phyloP scores from a whole-genome alignment of 2,888 invertebrate species.

The Portevinia maculata region DNA sequence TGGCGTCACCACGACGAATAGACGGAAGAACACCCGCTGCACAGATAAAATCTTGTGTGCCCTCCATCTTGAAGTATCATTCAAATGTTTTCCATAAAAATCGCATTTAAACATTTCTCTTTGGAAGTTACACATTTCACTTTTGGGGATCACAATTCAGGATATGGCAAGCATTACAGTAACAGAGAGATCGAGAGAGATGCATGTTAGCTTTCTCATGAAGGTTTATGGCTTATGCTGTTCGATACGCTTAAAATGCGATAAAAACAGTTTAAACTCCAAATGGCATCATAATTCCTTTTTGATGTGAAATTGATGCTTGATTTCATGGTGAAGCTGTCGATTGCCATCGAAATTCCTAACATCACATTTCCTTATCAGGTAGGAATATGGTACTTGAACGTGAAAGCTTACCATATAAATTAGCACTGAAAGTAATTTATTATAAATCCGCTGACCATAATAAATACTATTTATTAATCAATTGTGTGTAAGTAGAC shows the following conservation, averaged over 20 bases:
- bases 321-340: slow-evolving; percentile 17
- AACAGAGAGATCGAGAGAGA: background rate
- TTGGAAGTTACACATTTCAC: slow-evolving; percentile 33
- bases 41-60: slow-evolving; percentile 31
- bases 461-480: no score
- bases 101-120: slow-evolving; percentile 64
- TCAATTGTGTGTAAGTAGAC: no score
- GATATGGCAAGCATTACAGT: slow-evolving; percentile 25
- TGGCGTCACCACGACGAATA: slow-evolving; percentile 56
- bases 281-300: slow-evolving; percentile 59
- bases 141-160: slow-evolving; percentile 44
- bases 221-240: slow-evolving; percentile 40
- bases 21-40: slow-evolving; percentile 20
- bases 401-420: background rate
- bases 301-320: slow-evolving; percentile 58
- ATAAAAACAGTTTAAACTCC: slow-evolving; percentile 41
- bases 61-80: slow-evolving; percentile 49
- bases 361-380: no score
- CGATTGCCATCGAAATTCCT: slow-evolving; percentile 3
- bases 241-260: slow-evolving; percentile 41
- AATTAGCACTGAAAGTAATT: background rate
- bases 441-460: background rate
- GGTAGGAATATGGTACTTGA: slow-evolving; percentile 7
- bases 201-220: slow-evolving; percentile 5
- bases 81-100: slow-evolving; percentile 72